Evolutionary conservation across 2,888 invertebrate species (phyloP), one percentile per base, ranked within the genome.

Genomic region (Dendrolimus houi): DNA sequence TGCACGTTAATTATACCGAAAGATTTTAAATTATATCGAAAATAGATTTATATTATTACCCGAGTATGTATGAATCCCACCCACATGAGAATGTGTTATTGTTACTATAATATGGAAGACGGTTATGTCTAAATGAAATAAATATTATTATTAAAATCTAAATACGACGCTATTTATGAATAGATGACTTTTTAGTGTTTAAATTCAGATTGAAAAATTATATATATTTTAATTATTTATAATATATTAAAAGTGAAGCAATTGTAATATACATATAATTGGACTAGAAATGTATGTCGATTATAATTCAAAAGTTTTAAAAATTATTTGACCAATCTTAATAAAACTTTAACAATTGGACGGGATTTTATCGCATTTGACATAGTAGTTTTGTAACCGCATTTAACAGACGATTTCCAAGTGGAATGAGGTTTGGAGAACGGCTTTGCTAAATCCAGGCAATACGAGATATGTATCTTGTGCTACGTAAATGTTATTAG

Each of bases 121-220:
- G 29, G 29, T 29, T 47, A 47, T 74, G 75, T 76, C 69, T 66
- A 79, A 77, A 77, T 68, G 70, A 68, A 80, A 77, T 74, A 77
- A 75, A 79, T 79, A 72, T 75, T 71, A 73, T 73, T 68, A 74
- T 69, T 64, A 64, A 67, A 70, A 75, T 76, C 70, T 83, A 84
- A 87, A 87, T 85, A 81, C 85, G 83, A 85, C 80, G 85, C 88
- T 89, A 88, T 88, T 87, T 87, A 87, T 83, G 73, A 79, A 75
- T 83, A 85, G 81, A 82, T 78, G 75, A 78, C 74, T 79, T 76
- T 17, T 81, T 83, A 87, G 81, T 79, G 71, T 84, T 85, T 83
- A 83, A 79, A 82, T 85, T 88, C 86, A 88, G 84, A 88, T 87
- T 83, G 77, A 83, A 71, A 83, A 73, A 65, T 71, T 73, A 64